phyloP scores from a whole-genome alignment of 1,140 invertebrate genomes.

The Aleiodes sp. region DNA sequence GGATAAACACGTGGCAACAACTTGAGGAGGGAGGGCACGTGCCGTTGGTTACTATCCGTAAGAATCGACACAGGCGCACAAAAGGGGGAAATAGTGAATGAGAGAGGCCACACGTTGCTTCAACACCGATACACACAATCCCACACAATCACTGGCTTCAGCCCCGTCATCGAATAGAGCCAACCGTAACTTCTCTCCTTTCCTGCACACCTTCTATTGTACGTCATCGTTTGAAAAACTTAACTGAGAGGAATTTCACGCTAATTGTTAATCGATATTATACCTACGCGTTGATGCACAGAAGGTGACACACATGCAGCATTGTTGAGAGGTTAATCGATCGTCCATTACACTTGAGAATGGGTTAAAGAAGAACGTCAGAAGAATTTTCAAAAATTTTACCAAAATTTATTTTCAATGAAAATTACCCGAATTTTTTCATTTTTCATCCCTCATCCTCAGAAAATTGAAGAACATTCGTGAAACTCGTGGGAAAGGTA shows the following conservation, averaged over 20 bases:
- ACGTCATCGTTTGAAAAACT: not conserved
- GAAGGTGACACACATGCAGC: not conserved
- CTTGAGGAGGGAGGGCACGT: not conserved
- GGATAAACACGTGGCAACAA: conserved; percentile 1
- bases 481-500: too few relatives aligned
- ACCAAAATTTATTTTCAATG: too few relatives aligned
- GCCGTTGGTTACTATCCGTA: not conserved
- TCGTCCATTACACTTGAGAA: not conserved
- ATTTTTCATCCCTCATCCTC: too few relatives aligned
- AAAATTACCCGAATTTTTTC: too few relatives aligned
- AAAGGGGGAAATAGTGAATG: not conserved
- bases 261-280: conserved; percentile 14
- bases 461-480: too few relatives aligned
- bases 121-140: too few relatives aligned
- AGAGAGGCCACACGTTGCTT: not conserved
- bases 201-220: too few relatives aligned
- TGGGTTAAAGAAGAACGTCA: not conserved
- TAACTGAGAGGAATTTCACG: not conserved
- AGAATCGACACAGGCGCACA: conserved; percentile 11
- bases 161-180: too few relatives aligned
- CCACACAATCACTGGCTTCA: too few relatives aligned
- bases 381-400: not conserved
- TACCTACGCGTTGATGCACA: conserved; percentile 10
- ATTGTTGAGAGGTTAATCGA: not conserved
- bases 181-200: too few relatives aligned